Evolutionary conservation across 2,888 invertebrate species (phyloP), one percentile per base, ranked within the genome.

Genomic region (Drosophila niveifrons): DNA sequence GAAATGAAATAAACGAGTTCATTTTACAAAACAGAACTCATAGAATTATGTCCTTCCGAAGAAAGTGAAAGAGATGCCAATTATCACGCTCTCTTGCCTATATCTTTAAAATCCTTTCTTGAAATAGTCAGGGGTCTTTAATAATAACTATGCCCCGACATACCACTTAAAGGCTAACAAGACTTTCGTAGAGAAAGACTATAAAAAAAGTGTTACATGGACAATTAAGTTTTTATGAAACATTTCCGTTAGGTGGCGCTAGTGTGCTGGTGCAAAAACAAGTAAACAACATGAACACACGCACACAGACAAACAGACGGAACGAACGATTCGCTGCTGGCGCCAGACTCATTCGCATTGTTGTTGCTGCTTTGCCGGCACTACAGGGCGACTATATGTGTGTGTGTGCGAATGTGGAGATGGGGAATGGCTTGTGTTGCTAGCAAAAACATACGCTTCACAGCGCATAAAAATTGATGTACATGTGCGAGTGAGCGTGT

Each of bases 161-260:
- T 59, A 65, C 65, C 66, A 77, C 71, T 84, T 79, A 65, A 75
- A 70, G 65, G 63, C 67, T 72, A 80, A 70, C 64, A 66, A 75
- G 78, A 58, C 55, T 76, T 72, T 59, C 15, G 66, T 43, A 59
- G 48, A 64, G 66, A 53, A 59, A 53, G 67, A 73, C 78, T 52
- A 79, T 79, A 72, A 75, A 81, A 82, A 84, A 85, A 89, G 90
- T 90, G 89, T 89, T 89, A 80, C 81, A 87, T 81, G 88, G 86
- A 80, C 89, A 89, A 89, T 89, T 89, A 89, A 90, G 88, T 90
- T 90, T 89, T 90, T 90, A 90, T 88, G 87, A 82, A 88, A 81
- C 78, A 88, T 86, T 88, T 89, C 89, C 90, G 88, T 80, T 90
- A 89, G 89, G 87, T 82, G 85, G 82, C 85, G 82, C 69, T 80